Base-by-base conservation (phyloP, 2,888 invertebrate species). In the Tetragnatha montana region DNA sequence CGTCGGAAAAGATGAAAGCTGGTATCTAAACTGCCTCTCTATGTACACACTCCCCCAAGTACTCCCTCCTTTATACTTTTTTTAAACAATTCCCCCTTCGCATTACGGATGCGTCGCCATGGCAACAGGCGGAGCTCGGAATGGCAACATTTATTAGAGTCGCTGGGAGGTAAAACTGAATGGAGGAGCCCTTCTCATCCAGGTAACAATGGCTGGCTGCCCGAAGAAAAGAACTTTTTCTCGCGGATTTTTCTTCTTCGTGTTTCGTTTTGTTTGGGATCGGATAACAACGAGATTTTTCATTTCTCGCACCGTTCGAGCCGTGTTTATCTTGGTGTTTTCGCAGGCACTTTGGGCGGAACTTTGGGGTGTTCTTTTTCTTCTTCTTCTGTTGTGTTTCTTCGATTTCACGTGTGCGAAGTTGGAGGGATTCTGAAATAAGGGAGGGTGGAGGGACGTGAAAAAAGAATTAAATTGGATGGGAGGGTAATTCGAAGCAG, bases 111-210 rank as follows among this genome's bases (percentile, higher is more conserved):
- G 87, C 75, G 87, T 82, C 17, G 8, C 82, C 82, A 88, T 88
- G 50, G 78, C 81, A 51, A 88, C 79, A 21, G 79, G 60, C 60
- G 74, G 73, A 73, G 86, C 71, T 73, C 73, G 79, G 73, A 86
- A 86, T 75, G 83, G 83, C 75, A 86, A 80, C 86, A 79, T 86
- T 86, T 86, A 86, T 86, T 86, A 80, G 76, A 76, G 83, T 76
- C 50, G 75, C 47, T 47, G 17, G 21, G 7, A 47, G 21, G 22
- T 51, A 68, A 71, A 84, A 84, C 73, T 84, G 83, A 84, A 76
- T 84, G 69, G 76, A 69, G 17, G 60, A 76, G 76, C 50, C n/a
- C 50, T 50, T 17, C 50, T 22, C 74, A 60, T 76, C 69, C 76
- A 84, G 83, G 83, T 84, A 76, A 84, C 83, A 84, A 84, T 76